Conservation (phyloP, 2,797 vertebrate species). For the Hylomyscus alleni region DNA sequence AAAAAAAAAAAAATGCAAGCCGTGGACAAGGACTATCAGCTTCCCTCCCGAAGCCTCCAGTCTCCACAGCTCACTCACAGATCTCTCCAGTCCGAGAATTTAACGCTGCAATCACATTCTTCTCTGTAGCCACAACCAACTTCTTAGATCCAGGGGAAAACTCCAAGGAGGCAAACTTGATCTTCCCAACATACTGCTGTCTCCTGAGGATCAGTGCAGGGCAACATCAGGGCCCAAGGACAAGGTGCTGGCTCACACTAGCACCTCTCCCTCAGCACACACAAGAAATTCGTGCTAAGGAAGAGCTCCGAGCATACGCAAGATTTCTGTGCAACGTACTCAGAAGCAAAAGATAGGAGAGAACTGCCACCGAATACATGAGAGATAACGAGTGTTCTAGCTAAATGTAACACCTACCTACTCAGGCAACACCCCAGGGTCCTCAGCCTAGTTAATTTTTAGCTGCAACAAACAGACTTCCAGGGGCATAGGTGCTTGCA, state of each 20-base stretch:
- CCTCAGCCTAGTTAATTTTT: background rate
- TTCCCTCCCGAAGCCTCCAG: background rate
- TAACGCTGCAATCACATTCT: slow-evolving; percentile 96
- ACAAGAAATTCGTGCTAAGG: background rate
- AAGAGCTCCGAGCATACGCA: background rate
- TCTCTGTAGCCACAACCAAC: slow-evolving; percentile 95
- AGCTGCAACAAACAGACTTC: background rate
- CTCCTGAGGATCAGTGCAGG: slow-evolving; percentile 89
- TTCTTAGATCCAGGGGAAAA: slow-evolving; percentile 95
- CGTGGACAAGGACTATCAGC: background rate
- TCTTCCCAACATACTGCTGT: slow-evolving; percentile 96
- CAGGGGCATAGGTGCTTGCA: background rate
- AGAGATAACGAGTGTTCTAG: background rate
- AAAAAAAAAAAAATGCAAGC: background rate
- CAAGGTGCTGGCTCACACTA: background rate
- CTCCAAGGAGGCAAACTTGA: slow-evolving; percentile 95
- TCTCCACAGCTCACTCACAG: slow-evolving; percentile 90
- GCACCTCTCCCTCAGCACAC: background rate
- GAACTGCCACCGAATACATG: background rate
- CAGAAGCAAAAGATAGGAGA: slow-evolving; percentile 9
- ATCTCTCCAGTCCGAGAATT: slow-evolving; percentile 96
- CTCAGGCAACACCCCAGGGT: background rate
- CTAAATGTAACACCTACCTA: background rate
- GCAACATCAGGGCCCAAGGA: background rate
- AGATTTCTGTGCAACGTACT: background rate